Evolutionary conservation across 2,113 vertebrate species (phyloP).

Genomic region (Colaptes auratus): DNA sequence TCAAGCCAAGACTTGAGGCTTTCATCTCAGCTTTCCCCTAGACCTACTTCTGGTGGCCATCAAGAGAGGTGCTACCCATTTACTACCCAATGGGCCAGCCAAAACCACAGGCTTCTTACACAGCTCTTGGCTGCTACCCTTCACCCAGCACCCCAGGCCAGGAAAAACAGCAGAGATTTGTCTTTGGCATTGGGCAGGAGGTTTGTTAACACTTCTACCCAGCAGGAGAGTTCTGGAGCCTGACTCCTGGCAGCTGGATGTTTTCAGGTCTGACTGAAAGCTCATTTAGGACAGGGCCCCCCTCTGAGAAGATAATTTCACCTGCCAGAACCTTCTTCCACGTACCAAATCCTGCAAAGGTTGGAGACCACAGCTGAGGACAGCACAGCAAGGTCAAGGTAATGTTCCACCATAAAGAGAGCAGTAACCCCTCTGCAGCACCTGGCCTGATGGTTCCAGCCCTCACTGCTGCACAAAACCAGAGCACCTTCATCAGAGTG

Average conservation of each 20-base stretch:
- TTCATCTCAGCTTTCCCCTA: background rate
- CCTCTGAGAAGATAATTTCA: background rate
- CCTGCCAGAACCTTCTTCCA: background rate
- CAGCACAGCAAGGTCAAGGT: background rate
- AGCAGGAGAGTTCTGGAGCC: background rate
- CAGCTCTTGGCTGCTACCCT: background rate
- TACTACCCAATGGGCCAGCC: background rate
- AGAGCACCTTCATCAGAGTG: background rate
- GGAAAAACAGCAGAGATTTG: background rate
- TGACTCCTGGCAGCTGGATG: background rate
- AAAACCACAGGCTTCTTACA: fast-evolving
- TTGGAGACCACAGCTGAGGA: fast-evolving
- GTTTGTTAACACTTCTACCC: background rate
- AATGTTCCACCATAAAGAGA: background rate
- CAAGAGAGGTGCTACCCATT: background rate
- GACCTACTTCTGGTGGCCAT: background rate
- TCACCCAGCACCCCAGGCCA: background rate
- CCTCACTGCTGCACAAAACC: background rate
- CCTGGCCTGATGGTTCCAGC: background rate
- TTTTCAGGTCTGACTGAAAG: background rate
- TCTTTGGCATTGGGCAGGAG: background rate
- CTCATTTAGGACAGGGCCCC: background rate
- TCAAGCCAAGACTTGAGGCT: background rate
- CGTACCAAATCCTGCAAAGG: background rate
- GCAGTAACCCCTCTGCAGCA: background rate